Evolutionary conservation across 2,113 vertebrate genomes (phyloP), one percentile per base, ranked within the genome.

Genomic region (Riparia riparia): DNA sequence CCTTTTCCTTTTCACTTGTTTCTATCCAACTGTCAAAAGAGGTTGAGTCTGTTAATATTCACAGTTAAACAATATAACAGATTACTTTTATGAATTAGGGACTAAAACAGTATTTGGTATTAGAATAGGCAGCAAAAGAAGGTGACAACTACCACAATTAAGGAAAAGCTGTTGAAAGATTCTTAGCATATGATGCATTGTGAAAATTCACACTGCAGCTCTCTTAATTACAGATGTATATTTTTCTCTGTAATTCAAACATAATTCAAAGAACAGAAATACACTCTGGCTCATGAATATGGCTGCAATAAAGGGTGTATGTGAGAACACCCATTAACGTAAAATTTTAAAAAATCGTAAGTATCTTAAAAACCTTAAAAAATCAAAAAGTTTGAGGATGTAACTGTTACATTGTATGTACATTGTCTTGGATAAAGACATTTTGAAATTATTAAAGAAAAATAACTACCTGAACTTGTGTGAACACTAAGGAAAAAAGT

Each of bases 201-300:
- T 44, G 54, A 86, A 84, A 78, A 69, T 14, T 84, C n/a, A 54
- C 37, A 39, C 10, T 58, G 11, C 4, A 49, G 1, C 4, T 72
- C 12, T 87, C 18, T 15, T 66, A 61, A 66, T 82, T 76, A 21
- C 3, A 72, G 22, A 2, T n/a, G 7, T 45, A 9, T 32, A 2
- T 7, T 83, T 24, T 70, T 80, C 24, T 58, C 17, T 89, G 12
- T 32, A 45, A 57, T 28, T 74, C 2, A 25, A 58, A 37, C 20
- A 44, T 70, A 82, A 71, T 32, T 95, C 21, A 34, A 69, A 83
- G 14, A 76, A 49, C 10, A 50, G 9, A 72, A 69, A 47, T 51
- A 51, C 3, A 1, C 2, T 50, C 14, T 34, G 24, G 47, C 6
- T 66, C 1, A 0, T 29, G 4, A 63, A 29, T 44, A 31, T 70